Base-by-base conservation (phyloP, 2,797 vertebrate genomes). In the Gallinago stenura region DNA sequence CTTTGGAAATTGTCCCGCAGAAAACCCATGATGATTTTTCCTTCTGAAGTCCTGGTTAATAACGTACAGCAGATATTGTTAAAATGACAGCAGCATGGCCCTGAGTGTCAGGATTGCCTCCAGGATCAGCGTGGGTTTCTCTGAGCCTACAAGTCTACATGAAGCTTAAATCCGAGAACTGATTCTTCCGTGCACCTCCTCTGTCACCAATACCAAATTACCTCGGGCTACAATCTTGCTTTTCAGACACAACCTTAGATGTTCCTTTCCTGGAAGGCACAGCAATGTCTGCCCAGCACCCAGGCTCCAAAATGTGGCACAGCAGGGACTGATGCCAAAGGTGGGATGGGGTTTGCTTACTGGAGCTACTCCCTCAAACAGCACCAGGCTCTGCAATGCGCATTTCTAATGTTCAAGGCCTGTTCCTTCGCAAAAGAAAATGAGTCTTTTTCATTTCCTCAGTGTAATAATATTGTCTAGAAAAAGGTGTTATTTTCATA, bases 401-500 rank as follows among this genome's bases (percentile, higher is more conserved):
- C 39, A 43, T 39, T 81, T 31, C 83, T 22, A 30, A 66, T 1
- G 15, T 66, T 77, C 60, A 66, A 68, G 35, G 51, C 60, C 78
- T 33, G 45, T 19, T 91, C 54, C 39, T 95, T 53, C 58, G 26
- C n/a, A 25, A 80, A 87, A 54, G 75, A 80, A 94, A 94, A 89
- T 1, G 21, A 77, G 82, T 0, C 68, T 90, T 58, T 97, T 73
- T 83, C 70, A 84, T 96, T 94, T 92, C 89, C 94, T 93, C 65
- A 0, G 21, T 30, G 73, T 35, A 95, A 84, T 25, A 83, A 84
- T 70, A 91, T 58, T 77, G 93, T 62, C 88, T 85, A 66, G 88
- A 50, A 87, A 89, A 90, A 95, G 80, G 82, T 83, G 89, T 60
- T 88, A 84, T 90, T 95, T 91, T 91, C 94, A 87, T 87, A 82